A percentile compares a stretch with the other conserved stretches of the same genome.
Evolutionary conservation across 2,888 invertebrate species (phyloP).

Genomic region (Volucella inanis): DNA sequence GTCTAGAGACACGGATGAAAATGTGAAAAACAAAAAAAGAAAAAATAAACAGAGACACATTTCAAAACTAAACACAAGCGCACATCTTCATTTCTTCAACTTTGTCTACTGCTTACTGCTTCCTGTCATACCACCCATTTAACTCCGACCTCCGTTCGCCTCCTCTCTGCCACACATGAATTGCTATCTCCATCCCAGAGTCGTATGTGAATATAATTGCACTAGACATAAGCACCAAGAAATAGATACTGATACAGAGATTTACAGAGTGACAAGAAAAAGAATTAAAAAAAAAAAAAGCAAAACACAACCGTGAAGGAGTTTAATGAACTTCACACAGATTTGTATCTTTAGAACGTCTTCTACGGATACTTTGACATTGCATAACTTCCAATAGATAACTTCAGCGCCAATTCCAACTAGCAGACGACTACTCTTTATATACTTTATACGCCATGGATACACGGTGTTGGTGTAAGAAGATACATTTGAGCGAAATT

Average conservation of each 20-base stretch:
- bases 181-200: slow-evolving; percentile 15
- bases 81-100: slow-evolving; percentile 41
- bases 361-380: slow-evolving; percentile 37
- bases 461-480: slow-evolving; percentile 21
- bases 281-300: slow-evolving; percentile 10
- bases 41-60: slow-evolving; percentile 7
- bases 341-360: slow-evolving; percentile 58
- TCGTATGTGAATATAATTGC: slow-evolving; percentile 65
- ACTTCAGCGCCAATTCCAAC: slow-evolving; percentile 8
- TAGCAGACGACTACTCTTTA: no score
- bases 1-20: slow-evolving; percentile 10
- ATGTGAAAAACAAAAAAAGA: slow-evolving; percentile 3
- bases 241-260: slow-evolving; percentile 21
- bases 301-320: slow-evolving; percentile 46
- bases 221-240: slow-evolving; percentile 48
- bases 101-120: neutral
- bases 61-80: slow-evolving; percentile 47
- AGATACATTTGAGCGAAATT: slow-evolving; percentile 61
- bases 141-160: slow-evolving; percentile 9
- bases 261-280: neutral
- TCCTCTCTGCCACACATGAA: slow-evolving; percentile 4
- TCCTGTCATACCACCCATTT: no score
- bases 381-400: slow-evolving; percentile 46
- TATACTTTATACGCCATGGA: neutral
- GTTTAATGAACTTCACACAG: slow-evolving; percentile 74